These are phyloP conservation scores for Apantesis nais DNA, from an alignment of 2,888 invertebrate species.

Conservation along the genomic window DNA sequence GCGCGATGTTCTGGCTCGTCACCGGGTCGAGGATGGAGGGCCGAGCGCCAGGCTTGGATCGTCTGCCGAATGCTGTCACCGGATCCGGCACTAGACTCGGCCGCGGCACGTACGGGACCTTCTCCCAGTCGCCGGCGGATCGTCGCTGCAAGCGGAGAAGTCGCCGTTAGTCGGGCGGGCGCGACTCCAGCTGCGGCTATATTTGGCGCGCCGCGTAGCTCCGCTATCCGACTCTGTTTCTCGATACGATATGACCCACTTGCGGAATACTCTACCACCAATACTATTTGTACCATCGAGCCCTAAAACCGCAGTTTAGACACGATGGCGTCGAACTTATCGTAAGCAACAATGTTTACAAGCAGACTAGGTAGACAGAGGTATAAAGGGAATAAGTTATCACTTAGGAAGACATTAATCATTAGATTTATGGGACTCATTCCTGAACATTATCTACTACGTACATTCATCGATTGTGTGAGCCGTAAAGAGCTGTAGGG, in stretches of 20 bases:
- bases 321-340: slow-evolving; percentile 40
- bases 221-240: slow-evolving; percentile 74
- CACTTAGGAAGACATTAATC: slow-evolving; percentile 57
- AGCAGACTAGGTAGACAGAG: too few relatives aligned
- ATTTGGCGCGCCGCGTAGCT: slow-evolving; percentile 85
- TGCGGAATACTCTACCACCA: slow-evolving; percentile 63
- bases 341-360: slow-evolving; percentile 76
- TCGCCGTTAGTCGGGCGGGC: slow-evolving; percentile 82
- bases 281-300: slow-evolving; percentile 47
- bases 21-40: slow-evolving; percentile 82
- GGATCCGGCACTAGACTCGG: slow-evolving; percentile 94
- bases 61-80: slow-evolving; percentile 93
- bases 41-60: slow-evolving; percentile 81
- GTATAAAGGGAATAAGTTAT: slow-evolving; percentile 53
- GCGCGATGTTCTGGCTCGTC: slow-evolving; percentile 87
- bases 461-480: slow-evolving; percentile 27
- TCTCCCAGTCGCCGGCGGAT: slow-evolving; percentile 93
- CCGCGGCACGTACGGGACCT: slow-evolving; percentile 94
- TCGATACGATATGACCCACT: slow-evolving; percentile 77
- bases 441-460: slow-evolving; percentile 39
- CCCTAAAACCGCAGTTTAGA: slow-evolving; percentile 37
- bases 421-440: slow-evolving; percentile 36
- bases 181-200: slow-evolving; percentile 84
- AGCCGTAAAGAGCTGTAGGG: slow-evolving; percentile 50
- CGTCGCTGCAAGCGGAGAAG: slow-evolving; percentile 89